These are phyloP conservation scores for Phengaris arion DNA, from an alignment of 2,888 invertebrate genomes.

Conservation along the genomic window DNA sequence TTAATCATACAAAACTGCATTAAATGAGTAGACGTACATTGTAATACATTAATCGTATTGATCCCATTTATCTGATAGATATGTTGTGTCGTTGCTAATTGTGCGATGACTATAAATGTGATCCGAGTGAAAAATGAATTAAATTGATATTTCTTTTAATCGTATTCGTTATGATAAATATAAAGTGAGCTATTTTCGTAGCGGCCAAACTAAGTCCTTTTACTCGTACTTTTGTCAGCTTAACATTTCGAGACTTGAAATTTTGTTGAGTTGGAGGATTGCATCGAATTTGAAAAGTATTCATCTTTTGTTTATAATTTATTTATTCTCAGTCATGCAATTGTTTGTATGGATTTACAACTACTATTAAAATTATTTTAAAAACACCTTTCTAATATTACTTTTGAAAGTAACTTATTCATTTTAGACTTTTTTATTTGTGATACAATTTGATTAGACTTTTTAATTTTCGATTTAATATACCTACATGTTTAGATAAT, in stretches of 20 bases:
- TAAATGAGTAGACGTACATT: slow-evolving; percentile 32
- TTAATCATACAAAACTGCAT: slow-evolving; percentile 50
- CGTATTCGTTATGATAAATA: neutral
- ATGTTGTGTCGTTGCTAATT: slow-evolving; percentile 44
- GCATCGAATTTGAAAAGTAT: slow-evolving; percentile 10
- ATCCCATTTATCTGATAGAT: slow-evolving; percentile 51
- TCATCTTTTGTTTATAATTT: neutral
- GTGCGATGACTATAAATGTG: slow-evolving; percentile 39
- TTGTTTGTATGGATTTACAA: neutral
- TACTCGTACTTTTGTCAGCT: slow-evolving; percentile 11
- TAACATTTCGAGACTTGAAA: neutral
- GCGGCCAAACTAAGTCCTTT: slow-evolving; percentile 22
- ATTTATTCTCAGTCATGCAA: too few relatives aligned
- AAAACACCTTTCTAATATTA: neutral
- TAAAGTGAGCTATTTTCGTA: slow-evolving; percentile 14
- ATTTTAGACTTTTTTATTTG: slow-evolving; percentile 23
- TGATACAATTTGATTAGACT: slow-evolving; percentile 16
- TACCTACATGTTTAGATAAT: neutral
- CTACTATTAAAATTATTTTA: neutral
- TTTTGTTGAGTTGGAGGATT: slow-evolving; percentile 18
- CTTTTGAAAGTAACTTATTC: neutral
- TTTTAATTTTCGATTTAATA: slow-evolving; percentile 15
- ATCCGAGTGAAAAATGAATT: slow-evolving; percentile 34
- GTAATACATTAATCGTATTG: slow-evolving; percentile 28
- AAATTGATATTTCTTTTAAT: slow-evolving; percentile 20